These are phyloP conservation scores for Virgularia gustaviana DNA, from an alignment of 92 coral and sea anemone species.

Conservation along the genomic window DNA sequence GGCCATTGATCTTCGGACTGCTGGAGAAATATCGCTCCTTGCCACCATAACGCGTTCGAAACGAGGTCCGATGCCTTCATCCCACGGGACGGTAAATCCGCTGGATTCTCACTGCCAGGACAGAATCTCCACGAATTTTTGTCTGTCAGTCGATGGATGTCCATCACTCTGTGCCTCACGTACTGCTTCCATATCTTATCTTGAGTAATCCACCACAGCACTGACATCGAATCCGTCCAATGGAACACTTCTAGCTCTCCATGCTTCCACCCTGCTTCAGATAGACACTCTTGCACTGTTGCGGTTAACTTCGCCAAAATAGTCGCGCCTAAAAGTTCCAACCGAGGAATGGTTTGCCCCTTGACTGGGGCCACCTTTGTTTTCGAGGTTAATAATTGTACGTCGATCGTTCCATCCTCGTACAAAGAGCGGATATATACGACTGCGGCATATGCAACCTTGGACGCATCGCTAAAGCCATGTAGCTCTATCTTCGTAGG, in stretches of 20 bases:
- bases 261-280: no score
- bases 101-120: constrained; percentile 1
- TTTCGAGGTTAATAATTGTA: no score
- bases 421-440: no score
- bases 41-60: constrained; percentile 35
- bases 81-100: background rate
- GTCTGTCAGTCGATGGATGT: background rate
- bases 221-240: constrained; percentile 23
- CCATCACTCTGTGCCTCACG: background rate
- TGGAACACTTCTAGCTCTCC: constrained; percentile 12
- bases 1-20: constrained; percentile 54
- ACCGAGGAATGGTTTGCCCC: no score
- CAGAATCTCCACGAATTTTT: background rate
- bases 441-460: no score
- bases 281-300: constrained; percentile 20
- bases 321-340: no score
- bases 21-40: constrained; percentile 44
- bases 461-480: constrained; percentile 41
- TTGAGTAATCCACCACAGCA: constrained; percentile 11
- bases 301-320: constrained; percentile 6
- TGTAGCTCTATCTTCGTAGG: constrained; percentile 36
- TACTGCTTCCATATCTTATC: constrained; percentile 15
- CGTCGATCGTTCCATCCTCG: no score
- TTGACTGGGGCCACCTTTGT: no score
- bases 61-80: background rate